Conservation (phyloP, 2,888 invertebrate species). For the Phoronis australis region DNA sequence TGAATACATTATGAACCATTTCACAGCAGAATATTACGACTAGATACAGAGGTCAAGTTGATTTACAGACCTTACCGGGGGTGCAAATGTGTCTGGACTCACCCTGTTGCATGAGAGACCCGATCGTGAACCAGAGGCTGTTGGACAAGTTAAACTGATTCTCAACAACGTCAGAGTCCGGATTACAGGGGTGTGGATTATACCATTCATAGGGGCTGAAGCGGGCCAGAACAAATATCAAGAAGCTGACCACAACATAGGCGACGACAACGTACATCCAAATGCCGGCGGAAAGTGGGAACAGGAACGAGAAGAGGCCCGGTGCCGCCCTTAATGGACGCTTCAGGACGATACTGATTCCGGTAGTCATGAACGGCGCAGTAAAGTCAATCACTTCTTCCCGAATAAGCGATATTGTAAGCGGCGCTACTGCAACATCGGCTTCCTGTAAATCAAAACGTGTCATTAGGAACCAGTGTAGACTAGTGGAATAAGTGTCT, state of each 20-base stretch:
- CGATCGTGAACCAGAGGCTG: slow-evolving; percentile 53
- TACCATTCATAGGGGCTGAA: slow-evolving; percentile 88
- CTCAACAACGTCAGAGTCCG: slow-evolving; percentile 74
- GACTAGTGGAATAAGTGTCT: no score
- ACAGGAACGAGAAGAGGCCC: slow-evolving; percentile 84
- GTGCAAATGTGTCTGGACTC: no score
- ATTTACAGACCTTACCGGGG: no score
- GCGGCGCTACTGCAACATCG: slow-evolving; percentile 91
- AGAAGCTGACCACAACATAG: slow-evolving; percentile 88
- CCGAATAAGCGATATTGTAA: slow-evolving; percentile 95
- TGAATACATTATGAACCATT: no score
- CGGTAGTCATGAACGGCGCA: slow-evolving; percentile 96
- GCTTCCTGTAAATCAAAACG: slow-evolving; percentile 76
- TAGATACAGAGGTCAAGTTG: no score
- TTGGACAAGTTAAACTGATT: slow-evolving; percentile 64
- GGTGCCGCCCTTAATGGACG: slow-evolving; percentile 77
- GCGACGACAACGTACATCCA: slow-evolving; percentile 95
- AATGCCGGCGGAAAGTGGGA: slow-evolving; percentile 82
- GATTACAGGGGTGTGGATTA: slow-evolving; percentile 74
- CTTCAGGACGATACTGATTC: slow-evolving; percentile 93
- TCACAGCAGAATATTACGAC: no score
- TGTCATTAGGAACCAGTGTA: no score
- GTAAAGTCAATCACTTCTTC: slow-evolving; percentile 96
- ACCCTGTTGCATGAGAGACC: slow-evolving; percentile 59
- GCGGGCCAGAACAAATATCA: slow-evolving; percentile 94